Evolutionary conservation across 2,113 vertebrate genomes (phyloP).

Genomic region (Marcusenius ussheri): DNA sequence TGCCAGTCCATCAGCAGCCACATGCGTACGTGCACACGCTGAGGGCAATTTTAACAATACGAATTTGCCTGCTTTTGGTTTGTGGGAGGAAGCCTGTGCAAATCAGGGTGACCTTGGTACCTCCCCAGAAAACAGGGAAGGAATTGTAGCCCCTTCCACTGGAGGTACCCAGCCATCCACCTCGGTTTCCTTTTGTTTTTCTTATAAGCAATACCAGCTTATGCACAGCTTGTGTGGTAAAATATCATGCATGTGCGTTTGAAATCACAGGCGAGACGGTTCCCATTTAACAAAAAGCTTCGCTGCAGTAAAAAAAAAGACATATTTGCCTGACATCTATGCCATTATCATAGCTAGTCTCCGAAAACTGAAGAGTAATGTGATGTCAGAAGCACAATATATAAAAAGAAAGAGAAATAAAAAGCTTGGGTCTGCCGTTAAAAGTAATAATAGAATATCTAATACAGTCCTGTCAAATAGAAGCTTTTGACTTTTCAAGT

Average conservation of each 20-base stretch:
- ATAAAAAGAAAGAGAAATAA: background rate
- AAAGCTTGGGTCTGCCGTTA: conserved; percentile 2
- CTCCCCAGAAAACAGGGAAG: background rate
- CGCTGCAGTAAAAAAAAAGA: background rate
- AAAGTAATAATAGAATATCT: conserved; percentile 10
- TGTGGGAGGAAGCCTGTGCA: background rate
- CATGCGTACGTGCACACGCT: background rate
- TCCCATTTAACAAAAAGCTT: background rate
- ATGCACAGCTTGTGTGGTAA: background rate
- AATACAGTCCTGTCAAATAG: conserved; percentile 11
- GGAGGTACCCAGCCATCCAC: background rate
- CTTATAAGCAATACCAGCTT: background rate
- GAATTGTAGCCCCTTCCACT: background rate
- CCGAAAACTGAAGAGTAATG: background rate
- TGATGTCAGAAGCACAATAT: background rate
- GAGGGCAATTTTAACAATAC: background rate
- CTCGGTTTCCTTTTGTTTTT: background rate
- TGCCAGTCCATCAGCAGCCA: background rate
- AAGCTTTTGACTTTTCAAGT: conserved; percentile 14
- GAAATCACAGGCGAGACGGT: background rate
- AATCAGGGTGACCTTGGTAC: background rate
- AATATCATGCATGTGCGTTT: background rate
- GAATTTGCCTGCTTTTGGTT: background rate
- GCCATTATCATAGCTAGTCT: background rate
- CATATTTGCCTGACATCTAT: background rate